Conservation (phyloP, 2,888 invertebrate genomes). For the Notodonta dromedarius region DNA sequence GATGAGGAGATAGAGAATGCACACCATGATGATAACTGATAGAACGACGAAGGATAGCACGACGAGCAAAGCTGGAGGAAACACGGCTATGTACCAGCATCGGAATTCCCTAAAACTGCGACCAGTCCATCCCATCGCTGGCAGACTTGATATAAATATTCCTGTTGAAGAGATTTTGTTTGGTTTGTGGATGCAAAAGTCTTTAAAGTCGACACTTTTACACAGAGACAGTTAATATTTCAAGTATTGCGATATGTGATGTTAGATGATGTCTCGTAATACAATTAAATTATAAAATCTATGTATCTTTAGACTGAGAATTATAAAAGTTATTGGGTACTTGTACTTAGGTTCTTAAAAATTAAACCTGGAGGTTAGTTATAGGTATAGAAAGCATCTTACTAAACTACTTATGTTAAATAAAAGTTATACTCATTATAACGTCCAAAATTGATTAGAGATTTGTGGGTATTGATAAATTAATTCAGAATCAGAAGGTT, state of each 20-base stretch:
- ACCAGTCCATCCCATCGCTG: slow-evolving; percentile 69
- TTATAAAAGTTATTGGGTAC: neutral
- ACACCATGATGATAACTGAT: slow-evolving; percentile 66
- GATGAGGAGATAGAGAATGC: slow-evolving; percentile 81
- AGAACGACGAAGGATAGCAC: slow-evolving; percentile 75
- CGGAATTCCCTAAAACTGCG: slow-evolving; percentile 76
- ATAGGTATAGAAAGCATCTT: neutral
- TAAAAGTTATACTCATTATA: neutral
- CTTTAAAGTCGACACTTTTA: too few species aligned
- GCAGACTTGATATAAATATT: slow-evolving; percentile 57
- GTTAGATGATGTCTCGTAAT: too few species aligned
- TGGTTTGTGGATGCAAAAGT: too few species aligned
- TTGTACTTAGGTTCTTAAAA: neutral
- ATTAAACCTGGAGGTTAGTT: neutral
- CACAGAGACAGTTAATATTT: too few species aligned
- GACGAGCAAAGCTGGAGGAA: slow-evolving; percentile 77
- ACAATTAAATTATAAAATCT: too few species aligned
- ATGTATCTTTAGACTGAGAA: too few species aligned
- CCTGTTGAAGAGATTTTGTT: slow-evolving; percentile 36
- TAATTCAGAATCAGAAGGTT: too few species aligned
- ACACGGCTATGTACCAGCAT: slow-evolving; percentile 85
- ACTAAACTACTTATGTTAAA: neutral
- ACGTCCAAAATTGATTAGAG: too few species aligned
- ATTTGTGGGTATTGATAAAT: too few species aligned
- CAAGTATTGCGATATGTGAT: too few species aligned